Evolutionary conservation across 2,113 vertebrate species (phyloP).

Genomic region (Rhagologus leucostigma): DNA sequence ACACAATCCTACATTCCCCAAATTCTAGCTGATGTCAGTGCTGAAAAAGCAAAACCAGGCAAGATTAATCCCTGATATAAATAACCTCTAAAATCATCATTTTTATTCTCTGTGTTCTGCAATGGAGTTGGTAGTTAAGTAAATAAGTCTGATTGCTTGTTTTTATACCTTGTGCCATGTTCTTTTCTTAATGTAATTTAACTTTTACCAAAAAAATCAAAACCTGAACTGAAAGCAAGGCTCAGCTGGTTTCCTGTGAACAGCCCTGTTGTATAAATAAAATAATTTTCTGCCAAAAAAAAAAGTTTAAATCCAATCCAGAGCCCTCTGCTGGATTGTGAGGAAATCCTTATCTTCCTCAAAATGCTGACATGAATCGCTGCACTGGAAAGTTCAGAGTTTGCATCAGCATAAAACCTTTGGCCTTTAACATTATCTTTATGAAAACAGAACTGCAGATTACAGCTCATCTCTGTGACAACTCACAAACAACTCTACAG

Average conservation of each 20-base stretch:
- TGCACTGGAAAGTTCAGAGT: neutral
- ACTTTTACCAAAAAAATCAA: neutral
- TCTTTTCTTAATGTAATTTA: neutral
- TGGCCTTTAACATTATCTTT: neutral
- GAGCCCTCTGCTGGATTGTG: conserved; percentile 25
- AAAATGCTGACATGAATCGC: neutral
- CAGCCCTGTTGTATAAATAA: neutral
- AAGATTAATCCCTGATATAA: conserved; percentile 13
- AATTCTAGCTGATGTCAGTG: conserved; percentile 18
- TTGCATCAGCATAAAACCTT: neutral
- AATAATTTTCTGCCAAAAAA: neutral
- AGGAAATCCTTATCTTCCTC: neutral
- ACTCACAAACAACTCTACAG: neutral
- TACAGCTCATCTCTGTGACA: neutral
- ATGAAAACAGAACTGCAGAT: neutral
- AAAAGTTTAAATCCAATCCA: neutral
- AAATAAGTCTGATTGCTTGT: neutral
- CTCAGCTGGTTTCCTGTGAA: neutral
- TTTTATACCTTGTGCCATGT: neutral
- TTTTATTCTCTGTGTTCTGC: neutral
- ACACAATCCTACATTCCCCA: neutral
- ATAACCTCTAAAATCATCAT: neutral
- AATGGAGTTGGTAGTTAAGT: neutral
- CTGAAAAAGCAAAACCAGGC: conserved; percentile 16
- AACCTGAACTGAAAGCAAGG: neutral